Conservation (phyloP, 2,113 vertebrate species). For the Orcinus orca region DNA sequence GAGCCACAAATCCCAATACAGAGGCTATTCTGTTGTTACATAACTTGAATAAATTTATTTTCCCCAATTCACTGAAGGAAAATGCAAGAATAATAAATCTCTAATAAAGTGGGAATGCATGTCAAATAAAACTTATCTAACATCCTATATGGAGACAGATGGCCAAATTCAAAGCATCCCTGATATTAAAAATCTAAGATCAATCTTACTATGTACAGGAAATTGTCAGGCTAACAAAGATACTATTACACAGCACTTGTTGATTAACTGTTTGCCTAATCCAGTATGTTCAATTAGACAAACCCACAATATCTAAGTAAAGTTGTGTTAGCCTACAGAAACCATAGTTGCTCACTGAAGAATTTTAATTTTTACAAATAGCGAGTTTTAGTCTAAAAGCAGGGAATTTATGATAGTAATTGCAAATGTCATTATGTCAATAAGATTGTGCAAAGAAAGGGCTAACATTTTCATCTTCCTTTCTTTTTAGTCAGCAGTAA, state of each 20-base stretch:
- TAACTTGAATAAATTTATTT: slow-evolving; percentile 59
- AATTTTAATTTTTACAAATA: slow-evolving; percentile 16
- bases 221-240: neutral
- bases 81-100: slow-evolving; percentile 39
- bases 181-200: slow-evolving; percentile 24
- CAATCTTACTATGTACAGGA: neutral
- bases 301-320: neutral
- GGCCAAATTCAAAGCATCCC: neutral
- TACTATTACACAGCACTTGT: neutral
- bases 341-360: neutral
- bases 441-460: neutral
- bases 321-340: neutral
- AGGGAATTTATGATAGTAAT: neutral
- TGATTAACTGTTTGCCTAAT: neutral
- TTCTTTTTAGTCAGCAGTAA: neutral
- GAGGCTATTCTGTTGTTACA: slow-evolving; percentile 51
- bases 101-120: neutral
- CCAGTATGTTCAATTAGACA: neutral
- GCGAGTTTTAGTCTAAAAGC: slow-evolving; percentile 27
- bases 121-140: neutral
- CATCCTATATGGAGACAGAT: neutral
- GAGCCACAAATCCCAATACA: slow-evolving; percentile 62
- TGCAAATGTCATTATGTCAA: neutral
- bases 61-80: slow-evolving; percentile 46
- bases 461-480: neutral